These are phyloP conservation scores for Leistus spinibarbis DNA, from an alignment of 2,888 invertebrate genomes.

Conservation along the genomic window DNA sequence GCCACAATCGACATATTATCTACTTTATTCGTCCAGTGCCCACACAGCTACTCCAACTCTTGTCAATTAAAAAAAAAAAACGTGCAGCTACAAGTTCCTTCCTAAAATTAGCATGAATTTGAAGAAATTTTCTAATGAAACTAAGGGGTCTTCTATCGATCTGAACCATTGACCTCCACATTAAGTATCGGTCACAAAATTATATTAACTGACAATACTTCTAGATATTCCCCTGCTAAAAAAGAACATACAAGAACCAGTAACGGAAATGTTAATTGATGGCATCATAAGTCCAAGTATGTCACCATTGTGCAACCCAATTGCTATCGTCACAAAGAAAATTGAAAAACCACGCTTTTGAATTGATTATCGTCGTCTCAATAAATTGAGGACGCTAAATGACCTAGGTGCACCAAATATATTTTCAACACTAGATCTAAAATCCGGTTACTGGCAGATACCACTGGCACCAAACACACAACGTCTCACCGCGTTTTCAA, in stretches of 20 bases:
- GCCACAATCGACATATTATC: no score
- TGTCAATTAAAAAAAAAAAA: no score
- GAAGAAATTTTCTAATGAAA: no score
- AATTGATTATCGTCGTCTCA: constrained; percentile 43
- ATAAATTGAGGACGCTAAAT: constrained; percentile 42
- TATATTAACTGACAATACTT: not conserved
- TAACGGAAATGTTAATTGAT: constrained; percentile 43
- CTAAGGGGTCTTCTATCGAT: constrained; percentile 33
- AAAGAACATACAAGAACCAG: constrained; percentile 40
- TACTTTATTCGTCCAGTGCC: no score
- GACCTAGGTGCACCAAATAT: constrained; percentile 45
- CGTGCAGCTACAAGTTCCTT: no score
- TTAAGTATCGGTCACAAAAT: not conserved
- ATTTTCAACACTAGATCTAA: constrained; percentile 47
- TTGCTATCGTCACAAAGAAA: constrained; percentile 43
- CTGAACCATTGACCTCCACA: not conserved
- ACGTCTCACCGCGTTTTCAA: constrained; percentile 46
- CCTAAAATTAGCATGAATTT: no score
- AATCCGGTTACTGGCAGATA: constrained; percentile 49
- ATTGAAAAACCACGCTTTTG: constrained; percentile 43
- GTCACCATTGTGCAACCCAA: no score
- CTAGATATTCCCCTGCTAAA: not conserved
- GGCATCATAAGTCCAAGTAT: constrained; percentile 43
- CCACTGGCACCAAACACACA: constrained; percentile 42
- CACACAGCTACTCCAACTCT: no score